Percentiles rank a stretch among this genome's conserved stretches.
Conservation (phyloP, 2,888 invertebrate genomes). For the Ennomos quercinarius region DNA sequence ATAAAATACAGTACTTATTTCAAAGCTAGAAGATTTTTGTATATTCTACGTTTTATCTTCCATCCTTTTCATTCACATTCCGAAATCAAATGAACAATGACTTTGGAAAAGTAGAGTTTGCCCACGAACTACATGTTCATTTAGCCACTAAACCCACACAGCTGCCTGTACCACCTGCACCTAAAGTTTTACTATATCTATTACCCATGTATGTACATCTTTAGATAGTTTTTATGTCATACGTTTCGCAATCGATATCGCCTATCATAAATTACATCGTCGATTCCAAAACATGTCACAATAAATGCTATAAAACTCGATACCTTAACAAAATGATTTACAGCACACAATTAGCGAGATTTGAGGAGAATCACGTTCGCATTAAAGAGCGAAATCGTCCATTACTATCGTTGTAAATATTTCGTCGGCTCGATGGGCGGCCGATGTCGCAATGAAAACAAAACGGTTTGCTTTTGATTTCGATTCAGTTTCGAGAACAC, state of each 20-base stretch:
- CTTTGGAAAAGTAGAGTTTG: no score
- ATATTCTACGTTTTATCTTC: no score
- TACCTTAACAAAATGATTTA: slow-evolving; percentile 52
- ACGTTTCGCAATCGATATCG: slow-evolving; percentile 25
- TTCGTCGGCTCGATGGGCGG: slow-evolving; percentile 49
- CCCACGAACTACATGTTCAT: no score
- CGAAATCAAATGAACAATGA: no score
- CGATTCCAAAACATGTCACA: slow-evolving; percentile 47
- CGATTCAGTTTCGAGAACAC: slow-evolving; percentile 17
- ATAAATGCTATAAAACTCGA: slow-evolving; percentile 47
- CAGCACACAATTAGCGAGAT: slow-evolving; percentile 67
- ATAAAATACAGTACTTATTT: no score
- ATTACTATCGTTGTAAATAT: slow-evolving; percentile 64
- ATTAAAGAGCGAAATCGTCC: slow-evolving; percentile 62
- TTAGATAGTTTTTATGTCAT: slow-evolving; percentile 6
- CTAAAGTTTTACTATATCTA: not conserved
- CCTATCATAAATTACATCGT: slow-evolving; percentile 32
- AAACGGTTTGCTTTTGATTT: slow-evolving; percentile 21
- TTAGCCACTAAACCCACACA: no score
- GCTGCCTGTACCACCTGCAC: not conserved
- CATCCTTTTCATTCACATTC: no score
- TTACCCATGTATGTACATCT: not conserved
- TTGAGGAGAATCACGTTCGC: slow-evolving; percentile 68
- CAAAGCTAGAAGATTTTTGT: no score
- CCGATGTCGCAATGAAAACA: slow-evolving; percentile 23